These are phyloP conservation scores for Cataglyphis livida DNA, from an alignment of 2,888 invertebrate genomes.

Conservation along the genomic window DNA sequence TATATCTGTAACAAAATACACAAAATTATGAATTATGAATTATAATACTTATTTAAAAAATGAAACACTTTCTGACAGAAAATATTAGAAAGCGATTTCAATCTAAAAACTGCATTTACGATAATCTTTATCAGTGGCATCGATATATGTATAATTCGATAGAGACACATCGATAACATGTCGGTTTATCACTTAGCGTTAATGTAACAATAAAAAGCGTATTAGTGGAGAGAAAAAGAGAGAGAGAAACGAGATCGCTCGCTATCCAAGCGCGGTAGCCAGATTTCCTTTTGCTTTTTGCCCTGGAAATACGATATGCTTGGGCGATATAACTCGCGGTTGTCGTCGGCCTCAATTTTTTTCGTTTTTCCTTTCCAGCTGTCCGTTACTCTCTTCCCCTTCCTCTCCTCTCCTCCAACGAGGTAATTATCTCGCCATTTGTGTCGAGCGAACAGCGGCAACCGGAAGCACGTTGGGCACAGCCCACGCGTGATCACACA, in stretches of 20 bases:
- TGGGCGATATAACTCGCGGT: constrained; percentile 45
- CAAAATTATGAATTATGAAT: neutral
- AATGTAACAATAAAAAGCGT: constrained; percentile 7
- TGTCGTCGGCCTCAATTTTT: constrained; percentile 55
- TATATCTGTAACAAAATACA: neutral
- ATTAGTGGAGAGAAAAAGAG: neutral
- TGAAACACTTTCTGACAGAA: neutral
- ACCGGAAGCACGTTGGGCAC: constrained; percentile 59
- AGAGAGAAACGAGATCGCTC: neutral
- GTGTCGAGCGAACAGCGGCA: constrained; percentile 63
- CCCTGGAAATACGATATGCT: constrained; percentile 55
- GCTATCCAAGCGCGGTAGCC: neutral
- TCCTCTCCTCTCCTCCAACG: constrained; percentile 52
- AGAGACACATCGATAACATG: constrained; percentile 10
- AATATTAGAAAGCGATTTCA: constrained; percentile 1
- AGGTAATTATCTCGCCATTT: constrained; percentile 76
- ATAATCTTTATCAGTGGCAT: neutral
- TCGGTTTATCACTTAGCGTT: neutral
- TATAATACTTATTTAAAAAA: neutral
- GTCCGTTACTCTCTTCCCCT: constrained; percentile 55
- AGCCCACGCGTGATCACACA: constrained; percentile 53
- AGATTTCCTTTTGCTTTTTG: constrained; percentile 13
- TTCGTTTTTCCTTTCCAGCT: neutral
- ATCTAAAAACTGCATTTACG: constrained; percentile 22
- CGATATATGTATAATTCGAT: neutral